Evolutionary conservation across 2,888 invertebrate genomes (phyloP).

Genomic region (Diarsia rubi): DNA sequence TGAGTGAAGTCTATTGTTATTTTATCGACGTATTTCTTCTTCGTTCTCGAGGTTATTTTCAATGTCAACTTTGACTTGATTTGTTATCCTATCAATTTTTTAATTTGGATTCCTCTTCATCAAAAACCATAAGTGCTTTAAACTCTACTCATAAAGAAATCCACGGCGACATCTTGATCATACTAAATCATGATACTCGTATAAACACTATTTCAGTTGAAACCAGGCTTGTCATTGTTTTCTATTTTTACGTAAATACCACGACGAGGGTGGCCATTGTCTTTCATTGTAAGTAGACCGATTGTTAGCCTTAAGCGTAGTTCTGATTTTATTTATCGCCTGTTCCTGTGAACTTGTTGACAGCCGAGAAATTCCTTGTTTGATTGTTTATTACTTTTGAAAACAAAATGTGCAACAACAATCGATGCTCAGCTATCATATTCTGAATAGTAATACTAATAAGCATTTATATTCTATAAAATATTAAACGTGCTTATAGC

Average conservation of each 20-base stretch:
- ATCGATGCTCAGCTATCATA: not conserved
- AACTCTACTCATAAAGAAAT: not conserved
- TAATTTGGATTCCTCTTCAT: not conserved
- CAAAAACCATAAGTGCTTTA: not conserved
- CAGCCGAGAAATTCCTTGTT: slow-evolving; percentile 3
- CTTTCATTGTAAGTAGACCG: slow-evolving; percentile 76
- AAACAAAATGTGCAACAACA: not conserved
- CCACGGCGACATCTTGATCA: not conserved
- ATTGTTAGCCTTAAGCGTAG: slow-evolving; percentile 76
- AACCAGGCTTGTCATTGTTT: slow-evolving; percentile 55
- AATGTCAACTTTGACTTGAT: not conserved
- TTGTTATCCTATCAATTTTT: not conserved
- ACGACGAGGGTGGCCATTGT: slow-evolving; percentile 72
- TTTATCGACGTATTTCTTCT: not conserved
- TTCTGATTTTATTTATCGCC: slow-evolving; percentile 75
- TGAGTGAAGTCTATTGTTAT: not conserved
- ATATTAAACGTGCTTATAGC: no score
- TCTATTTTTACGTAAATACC: slow-evolving; percentile 71
- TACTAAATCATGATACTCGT: slow-evolving; percentile 22
- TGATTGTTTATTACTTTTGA: slow-evolving; percentile 12
- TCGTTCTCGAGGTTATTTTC: not conserved
- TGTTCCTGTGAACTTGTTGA: slow-evolving; percentile 52
- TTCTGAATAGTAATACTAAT: no score
- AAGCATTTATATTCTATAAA: no score
- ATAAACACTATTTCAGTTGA: not conserved